A percentile compares a stretch with the other conserved stretches of the same genome.
These are phyloP conservation scores for Nephrocerus scutellatus DNA, from an alignment of 2,888 invertebrate genomes.

Conservation along the genomic window DNA sequence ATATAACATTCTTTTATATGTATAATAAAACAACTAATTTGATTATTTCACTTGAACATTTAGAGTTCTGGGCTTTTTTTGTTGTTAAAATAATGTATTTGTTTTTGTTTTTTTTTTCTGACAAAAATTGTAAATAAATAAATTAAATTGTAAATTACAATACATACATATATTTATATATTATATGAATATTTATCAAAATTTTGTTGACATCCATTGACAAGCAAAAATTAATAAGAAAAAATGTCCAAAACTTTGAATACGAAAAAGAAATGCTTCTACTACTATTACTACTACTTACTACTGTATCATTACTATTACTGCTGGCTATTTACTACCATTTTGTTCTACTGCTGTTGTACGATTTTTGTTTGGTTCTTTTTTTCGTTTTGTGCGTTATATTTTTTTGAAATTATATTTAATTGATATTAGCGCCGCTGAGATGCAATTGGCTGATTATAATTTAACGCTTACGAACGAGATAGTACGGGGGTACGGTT, in stretches of 20 bases:
- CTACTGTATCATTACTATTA: slow-evolving; percentile 18
- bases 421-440: too few relatives aligned
- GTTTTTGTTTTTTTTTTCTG: slow-evolving; percentile 13
- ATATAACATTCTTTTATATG: too few relatives aligned
- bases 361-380: too few relatives aligned
- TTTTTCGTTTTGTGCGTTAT: background rate
- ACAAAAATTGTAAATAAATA: slow-evolving; percentile 1
- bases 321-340: slow-evolving; percentile 18
- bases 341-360: too few relatives aligned
- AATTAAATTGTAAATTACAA: too few relatives aligned
- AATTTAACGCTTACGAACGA: too few relatives aligned
- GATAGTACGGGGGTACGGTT: too few relatives aligned
- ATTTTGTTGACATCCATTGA: slow-evolving; percentile 7
- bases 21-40: too few relatives aligned
- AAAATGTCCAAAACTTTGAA: slow-evolving; percentile 49
- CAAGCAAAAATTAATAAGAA: slow-evolving; percentile 22
- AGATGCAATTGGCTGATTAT: too few relatives aligned
- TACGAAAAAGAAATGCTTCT: slow-evolving; percentile 36
- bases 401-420: background rate
- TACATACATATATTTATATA: slow-evolving; percentile 14
- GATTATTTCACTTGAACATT: too few relatives aligned
- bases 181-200: slow-evolving; percentile 19
- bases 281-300: slow-evolving; percentile 14
- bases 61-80: slow-evolving; percentile 23
- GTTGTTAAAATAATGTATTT: slow-evolving; percentile 14